A percentile compares a stretch with the other conserved stretches of the same genome.
Conservation (phyloP, 2,888 invertebrate species). For the Baccha elongata region DNA sequence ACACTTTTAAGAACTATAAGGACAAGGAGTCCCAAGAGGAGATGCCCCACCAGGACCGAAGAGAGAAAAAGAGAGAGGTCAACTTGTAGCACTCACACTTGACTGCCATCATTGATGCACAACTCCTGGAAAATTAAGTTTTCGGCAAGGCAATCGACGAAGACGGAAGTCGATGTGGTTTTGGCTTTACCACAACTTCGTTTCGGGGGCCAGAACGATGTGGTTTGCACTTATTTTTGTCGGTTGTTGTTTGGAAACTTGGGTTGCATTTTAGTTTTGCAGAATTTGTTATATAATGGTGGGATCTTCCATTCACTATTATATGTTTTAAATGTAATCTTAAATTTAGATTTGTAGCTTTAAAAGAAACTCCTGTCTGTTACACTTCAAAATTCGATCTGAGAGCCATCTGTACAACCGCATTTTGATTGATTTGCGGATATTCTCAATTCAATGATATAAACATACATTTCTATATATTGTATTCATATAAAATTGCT, state of each 20-base stretch:
- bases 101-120: slow-evolving; percentile 55
- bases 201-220: slow-evolving; percentile 72
- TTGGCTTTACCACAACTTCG: slow-evolving; percentile 67
- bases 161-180: slow-evolving; percentile 75
- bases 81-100: slow-evolving; percentile 63
- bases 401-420: slow-evolving; percentile 78
- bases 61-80: slow-evolving; percentile 36
- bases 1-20: slow-evolving; percentile 25
- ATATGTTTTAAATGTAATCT: slow-evolving; percentile 44
- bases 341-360: slow-evolving; percentile 13
- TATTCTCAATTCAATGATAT: slow-evolving; percentile 74
- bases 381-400: not conserved
- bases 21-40: slow-evolving; percentile 9
- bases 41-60: not conserved
- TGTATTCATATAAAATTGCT: not conserved
- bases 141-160: slow-evolving; percentile 69
- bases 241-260: slow-evolving; percentile 24
- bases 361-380: slow-evolving; percentile 6
- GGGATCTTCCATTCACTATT: slow-evolving; percentile 43
- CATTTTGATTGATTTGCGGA: slow-evolving; percentile 82
- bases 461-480: not conserved
- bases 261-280: slow-evolving; percentile 15
- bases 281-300: slow-evolving; percentile 17
- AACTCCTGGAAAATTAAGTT: slow-evolving; percentile 64
- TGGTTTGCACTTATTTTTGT: slow-evolving; percentile 70